Conservation (phyloP, 2,113 vertebrate species). For the Vombatus ursinus region DNA sequence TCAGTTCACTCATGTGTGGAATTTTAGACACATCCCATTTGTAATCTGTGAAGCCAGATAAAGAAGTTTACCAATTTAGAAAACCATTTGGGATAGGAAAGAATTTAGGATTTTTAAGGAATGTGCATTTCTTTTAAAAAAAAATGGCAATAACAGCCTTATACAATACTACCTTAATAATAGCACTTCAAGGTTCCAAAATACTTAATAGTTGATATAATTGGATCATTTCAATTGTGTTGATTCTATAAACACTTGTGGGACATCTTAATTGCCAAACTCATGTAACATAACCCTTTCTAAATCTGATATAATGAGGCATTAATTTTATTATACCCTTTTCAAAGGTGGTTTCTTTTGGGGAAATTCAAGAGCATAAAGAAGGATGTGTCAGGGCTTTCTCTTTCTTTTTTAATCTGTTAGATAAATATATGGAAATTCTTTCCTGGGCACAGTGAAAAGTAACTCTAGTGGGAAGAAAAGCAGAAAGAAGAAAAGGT, state of each 20-base stretch:
- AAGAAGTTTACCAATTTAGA: slow-evolving; percentile 22
- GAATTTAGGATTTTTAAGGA: slow-evolving; percentile 41
- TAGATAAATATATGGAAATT: background rate
- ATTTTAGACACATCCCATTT: slow-evolving; percentile 34
- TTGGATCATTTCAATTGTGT: background rate
- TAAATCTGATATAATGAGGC: slow-evolving; percentile 28
- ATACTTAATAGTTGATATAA: background rate
- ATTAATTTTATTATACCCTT: slow-evolving; percentile 12
- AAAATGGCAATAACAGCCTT: background rate
- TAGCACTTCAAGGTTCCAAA: background rate
- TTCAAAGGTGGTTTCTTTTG: background rate
- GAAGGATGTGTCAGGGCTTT: background rate
- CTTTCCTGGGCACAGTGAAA: background rate
- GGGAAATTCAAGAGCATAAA: background rate
- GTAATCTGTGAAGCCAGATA: slow-evolving; percentile 17
- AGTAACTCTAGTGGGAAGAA: background rate
- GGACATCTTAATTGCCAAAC: slow-evolving; percentile 26
- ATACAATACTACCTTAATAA: background rate
- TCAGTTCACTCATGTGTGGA: slow-evolving; percentile 32
- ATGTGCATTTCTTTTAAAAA: slow-evolving; percentile 38
- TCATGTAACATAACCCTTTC: background rate
- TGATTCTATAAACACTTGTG: slow-evolving; percentile 27
- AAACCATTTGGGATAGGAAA: slow-evolving; percentile 41
- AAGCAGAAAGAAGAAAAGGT: background rate
- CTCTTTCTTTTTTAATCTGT: background rate